phyloP scores from a whole-genome alignment of 2,797 vertebrate species.

The Amphiprion clarkii region DNA sequence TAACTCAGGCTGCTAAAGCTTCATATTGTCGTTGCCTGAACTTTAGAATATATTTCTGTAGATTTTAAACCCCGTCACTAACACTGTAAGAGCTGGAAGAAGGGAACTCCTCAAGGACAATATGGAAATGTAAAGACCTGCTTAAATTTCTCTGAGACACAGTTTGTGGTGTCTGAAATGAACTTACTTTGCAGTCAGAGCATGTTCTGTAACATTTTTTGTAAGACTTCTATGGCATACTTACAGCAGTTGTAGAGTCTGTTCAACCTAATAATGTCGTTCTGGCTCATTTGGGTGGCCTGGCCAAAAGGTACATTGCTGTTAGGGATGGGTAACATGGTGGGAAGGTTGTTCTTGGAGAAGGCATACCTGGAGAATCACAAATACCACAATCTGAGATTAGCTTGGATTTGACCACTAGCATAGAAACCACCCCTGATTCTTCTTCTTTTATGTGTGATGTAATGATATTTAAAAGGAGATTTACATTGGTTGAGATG shows the following conservation, averaged over 20 bases:
- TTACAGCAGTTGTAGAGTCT: slow-evolving; percentile 78
- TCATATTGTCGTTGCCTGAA: too few relatives aligned
- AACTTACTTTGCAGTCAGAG: too few relatives aligned
- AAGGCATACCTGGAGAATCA: slow-evolving; percentile 71
- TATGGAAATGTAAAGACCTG: too few relatives aligned
- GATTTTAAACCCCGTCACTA: too few relatives aligned
- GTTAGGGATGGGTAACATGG: slow-evolving; percentile 77
- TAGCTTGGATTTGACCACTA: background rate
- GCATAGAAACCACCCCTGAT: background rate
- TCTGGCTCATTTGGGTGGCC: slow-evolving; percentile 75
- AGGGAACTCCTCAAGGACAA: too few relatives aligned
- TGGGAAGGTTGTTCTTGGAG: slow-evolving; percentile 77
- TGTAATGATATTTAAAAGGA: background rate
- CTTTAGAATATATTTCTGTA: too few relatives aligned
- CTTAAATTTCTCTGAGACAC: too few relatives aligned
- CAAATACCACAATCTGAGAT: background rate
- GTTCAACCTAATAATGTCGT: slow-evolving; percentile 75
- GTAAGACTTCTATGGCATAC: slow-evolving; percentile 11
- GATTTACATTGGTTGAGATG: background rate
- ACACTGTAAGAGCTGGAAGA: too few relatives aligned
- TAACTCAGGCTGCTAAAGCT: too few relatives aligned
- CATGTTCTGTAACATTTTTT: too few relatives aligned
- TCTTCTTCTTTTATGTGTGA: too few relatives aligned
- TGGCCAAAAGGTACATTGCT: slow-evolving; percentile 64
- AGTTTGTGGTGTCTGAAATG: too few relatives aligned